phyloP scores from a whole-genome alignment of 2,888 invertebrate genomes.

The Aspidiotus rigidus region DNA sequence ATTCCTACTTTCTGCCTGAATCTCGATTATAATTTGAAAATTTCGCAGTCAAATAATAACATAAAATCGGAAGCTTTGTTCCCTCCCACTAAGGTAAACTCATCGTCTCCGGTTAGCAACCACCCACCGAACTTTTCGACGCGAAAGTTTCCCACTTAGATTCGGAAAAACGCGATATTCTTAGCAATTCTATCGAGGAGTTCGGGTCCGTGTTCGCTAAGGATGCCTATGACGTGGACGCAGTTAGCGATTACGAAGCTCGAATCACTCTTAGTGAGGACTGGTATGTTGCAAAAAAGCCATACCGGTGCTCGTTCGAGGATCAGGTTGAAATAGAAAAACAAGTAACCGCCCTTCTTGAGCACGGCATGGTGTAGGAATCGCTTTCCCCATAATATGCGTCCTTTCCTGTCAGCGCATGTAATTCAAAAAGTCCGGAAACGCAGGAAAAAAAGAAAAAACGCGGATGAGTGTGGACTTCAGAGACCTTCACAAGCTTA shows the following conservation, averaged over 20 bases:
- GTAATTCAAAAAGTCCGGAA: too few species aligned
- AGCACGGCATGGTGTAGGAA: constrained; percentile 14
- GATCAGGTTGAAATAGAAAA: constrained; percentile 22
- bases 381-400: too few species aligned
- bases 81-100: too few species aligned
- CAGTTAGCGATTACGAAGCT: neutral
- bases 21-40: too few species aligned
- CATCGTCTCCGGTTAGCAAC: too few species aligned
- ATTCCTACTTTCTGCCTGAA: too few species aligned
- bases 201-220: neutral
- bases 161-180: neutral
- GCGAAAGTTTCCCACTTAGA: neutral
- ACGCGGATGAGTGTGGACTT: too few species aligned
- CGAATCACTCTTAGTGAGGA: neutral
- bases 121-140: neutral
- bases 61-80: too few species aligned
- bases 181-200: neutral
- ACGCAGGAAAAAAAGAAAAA: too few species aligned
- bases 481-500: too few species aligned
- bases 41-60: too few species aligned
- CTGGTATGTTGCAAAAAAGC: neutral
- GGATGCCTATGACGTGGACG: neutral
- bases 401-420: too few species aligned
- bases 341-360: constrained; percentile 16
- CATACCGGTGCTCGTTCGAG: constrained; percentile 20